These are phyloP conservation scores for Bombycilla garrulus DNA, from an alignment of 2,113 vertebrate genomes.

Conservation along the genomic window DNA sequence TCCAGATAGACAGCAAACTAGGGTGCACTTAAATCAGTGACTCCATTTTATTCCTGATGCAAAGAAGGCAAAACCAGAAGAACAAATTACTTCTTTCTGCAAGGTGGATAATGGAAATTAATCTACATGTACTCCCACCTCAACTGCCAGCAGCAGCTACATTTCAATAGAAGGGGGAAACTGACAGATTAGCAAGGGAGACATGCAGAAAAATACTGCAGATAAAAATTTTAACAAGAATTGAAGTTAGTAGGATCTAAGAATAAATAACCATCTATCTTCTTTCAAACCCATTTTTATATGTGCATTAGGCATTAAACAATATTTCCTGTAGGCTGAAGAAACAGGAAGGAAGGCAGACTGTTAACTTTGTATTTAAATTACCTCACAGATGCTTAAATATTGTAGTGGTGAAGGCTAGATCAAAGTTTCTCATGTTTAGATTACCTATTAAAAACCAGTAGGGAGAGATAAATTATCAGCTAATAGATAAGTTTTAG, in stretches of 20 bases:
- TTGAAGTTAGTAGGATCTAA: neutral
- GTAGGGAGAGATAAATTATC: neutral
- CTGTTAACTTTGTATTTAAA: neutral
- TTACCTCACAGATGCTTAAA: neutral
- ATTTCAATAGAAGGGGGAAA: neutral
- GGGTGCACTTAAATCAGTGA: neutral
- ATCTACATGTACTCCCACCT: slow-evolving; percentile 2
- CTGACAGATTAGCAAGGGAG: neutral
- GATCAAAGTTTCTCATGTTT: neutral
- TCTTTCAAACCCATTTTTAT: neutral
- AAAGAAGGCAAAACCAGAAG: neutral
- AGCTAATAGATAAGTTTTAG: neutral
- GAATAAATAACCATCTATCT: neutral
- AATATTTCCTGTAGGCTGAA: neutral
- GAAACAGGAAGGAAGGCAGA: neutral
- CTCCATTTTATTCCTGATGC: neutral
- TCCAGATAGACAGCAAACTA: neutral
- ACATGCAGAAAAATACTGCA: neutral
- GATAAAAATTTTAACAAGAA: neutral
- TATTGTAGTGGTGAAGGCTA: neutral
- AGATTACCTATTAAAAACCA: slow-evolving; percentile 1
- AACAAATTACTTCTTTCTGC: neutral
- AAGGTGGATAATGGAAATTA: slow-evolving; percentile 26
- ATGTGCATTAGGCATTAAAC: neutral
- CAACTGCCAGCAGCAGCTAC: neutral